Evolutionary conservation across 2,113 vertebrate genomes (phyloP).

Genomic region (Podiceps cristatus): DNA sequence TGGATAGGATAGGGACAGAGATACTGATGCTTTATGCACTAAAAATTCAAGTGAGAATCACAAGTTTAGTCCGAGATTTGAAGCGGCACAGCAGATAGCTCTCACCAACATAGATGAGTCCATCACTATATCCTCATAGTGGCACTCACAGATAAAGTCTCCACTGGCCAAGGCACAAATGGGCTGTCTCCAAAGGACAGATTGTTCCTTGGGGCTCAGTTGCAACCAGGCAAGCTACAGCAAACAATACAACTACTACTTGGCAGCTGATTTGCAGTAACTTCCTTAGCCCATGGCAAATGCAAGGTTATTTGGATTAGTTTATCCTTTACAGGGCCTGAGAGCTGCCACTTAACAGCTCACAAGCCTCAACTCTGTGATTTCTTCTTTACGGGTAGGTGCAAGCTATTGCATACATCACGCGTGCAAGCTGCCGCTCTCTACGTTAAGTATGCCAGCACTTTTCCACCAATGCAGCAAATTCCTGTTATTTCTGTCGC

Average conservation of each 20-base stretch:
- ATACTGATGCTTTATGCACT: not conserved
- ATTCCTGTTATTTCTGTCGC: not conserved
- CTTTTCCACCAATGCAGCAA: not conserved
- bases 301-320: not conserved
- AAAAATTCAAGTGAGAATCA: not conserved
- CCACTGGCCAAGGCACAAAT: not conserved
- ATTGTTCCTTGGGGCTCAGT: not conserved
- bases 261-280: not conserved
- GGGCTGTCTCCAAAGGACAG: not conserved
- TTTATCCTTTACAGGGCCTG: not conserved
- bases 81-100: not conserved
- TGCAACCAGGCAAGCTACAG: not conserved
- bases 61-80: not conserved
- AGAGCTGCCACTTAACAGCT: not conserved
- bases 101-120: not conserved
- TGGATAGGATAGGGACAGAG: not conserved
- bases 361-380: not conserved
- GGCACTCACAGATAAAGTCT: not conserved
- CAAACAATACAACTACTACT: not conserved
- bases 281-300: not conserved
- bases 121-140: not conserved
- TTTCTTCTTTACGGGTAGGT: not conserved
- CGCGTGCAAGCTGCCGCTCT: not conserved
- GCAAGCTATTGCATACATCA: not conserved
- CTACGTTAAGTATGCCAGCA: not conserved